These are phyloP conservation scores for Cantharis nigra DNA, from an alignment of 2,888 invertebrate genomes.

Conservation along the genomic window DNA sequence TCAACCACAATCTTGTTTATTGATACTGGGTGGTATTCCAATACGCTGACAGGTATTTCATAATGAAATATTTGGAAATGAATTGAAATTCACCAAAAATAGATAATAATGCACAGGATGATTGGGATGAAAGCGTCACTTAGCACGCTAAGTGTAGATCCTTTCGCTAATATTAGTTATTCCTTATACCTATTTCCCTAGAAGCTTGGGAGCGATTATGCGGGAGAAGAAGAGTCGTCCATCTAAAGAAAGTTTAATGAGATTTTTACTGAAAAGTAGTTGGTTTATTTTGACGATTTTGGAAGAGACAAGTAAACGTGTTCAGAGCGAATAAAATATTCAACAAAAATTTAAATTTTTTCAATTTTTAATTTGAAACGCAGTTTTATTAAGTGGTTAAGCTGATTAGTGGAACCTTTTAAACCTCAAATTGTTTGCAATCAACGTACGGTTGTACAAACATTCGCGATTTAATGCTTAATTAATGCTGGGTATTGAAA, in stretches of 20 bases:
- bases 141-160: too few species aligned
- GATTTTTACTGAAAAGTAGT: neutral
- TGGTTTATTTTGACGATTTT: neutral
- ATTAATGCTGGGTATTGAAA: neutral
- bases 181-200: too few species aligned
- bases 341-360: neutral
- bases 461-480: neutral
- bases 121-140: too few species aligned
- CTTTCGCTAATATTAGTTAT: too few species aligned
- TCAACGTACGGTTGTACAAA: neutral
- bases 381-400: neutral
- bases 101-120: too few species aligned
- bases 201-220: too few species aligned
- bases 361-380: neutral
- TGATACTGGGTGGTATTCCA: too few species aligned
- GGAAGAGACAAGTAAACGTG: neutral
- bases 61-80: too few species aligned
- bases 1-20: too few species aligned
- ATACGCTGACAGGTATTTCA: too few species aligned
- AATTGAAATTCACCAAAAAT: too few species aligned
- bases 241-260: neutral
- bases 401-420: neutral
- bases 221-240: too few species aligned
- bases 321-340: neutral
- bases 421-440: neutral